These are phyloP conservation scores for Nannobrachium achirus DNA, from an alignment of 2,113 vertebrate genomes.

Conservation along the genomic window DNA sequence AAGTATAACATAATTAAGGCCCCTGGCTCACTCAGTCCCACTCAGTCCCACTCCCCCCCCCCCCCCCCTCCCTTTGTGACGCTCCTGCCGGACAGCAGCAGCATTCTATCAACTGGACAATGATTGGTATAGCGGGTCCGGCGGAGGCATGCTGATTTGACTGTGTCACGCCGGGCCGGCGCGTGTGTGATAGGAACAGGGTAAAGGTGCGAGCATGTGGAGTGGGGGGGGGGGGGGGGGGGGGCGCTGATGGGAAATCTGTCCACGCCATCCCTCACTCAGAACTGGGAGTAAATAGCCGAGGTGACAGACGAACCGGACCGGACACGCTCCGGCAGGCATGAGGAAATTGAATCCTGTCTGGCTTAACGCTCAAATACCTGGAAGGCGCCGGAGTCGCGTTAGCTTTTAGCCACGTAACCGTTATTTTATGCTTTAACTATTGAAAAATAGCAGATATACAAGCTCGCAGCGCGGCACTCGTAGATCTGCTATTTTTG, in stretches of 20 bases:
- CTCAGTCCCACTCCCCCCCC: no score
- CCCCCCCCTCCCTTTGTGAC: no score
- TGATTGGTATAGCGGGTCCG: conserved; percentile 21
- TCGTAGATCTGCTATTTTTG: no score
- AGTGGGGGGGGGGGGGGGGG: conserved; percentile 23
- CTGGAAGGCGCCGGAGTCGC: no score
- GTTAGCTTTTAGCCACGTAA: no score
- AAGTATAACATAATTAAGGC: no score
- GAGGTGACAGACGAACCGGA: conserved; percentile 61
- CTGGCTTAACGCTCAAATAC: no score
- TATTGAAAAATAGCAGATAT: no score
- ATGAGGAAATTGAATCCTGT: conserved; percentile 68
- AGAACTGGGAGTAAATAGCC: conserved; percentile 38
- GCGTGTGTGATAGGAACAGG: no score
- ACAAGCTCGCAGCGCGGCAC: no score
- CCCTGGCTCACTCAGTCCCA: no score
- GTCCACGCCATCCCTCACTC: conserved; percentile 31
- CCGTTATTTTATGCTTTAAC: no score
- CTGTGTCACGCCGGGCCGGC: conserved; percentile 10
- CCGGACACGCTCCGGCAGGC: conserved; percentile 52
- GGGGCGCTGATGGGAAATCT: conserved; percentile 36
- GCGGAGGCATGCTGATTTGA: conserved; percentile 36
- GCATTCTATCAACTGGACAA: conserved; percentile 32
- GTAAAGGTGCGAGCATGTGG: conserved; percentile 7
- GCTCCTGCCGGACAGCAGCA: conserved; percentile 12